Evolutionary conservation across 1,140 invertebrate species (phyloP).

Genomic region (Ceratoteleas bidentatus): DNA sequence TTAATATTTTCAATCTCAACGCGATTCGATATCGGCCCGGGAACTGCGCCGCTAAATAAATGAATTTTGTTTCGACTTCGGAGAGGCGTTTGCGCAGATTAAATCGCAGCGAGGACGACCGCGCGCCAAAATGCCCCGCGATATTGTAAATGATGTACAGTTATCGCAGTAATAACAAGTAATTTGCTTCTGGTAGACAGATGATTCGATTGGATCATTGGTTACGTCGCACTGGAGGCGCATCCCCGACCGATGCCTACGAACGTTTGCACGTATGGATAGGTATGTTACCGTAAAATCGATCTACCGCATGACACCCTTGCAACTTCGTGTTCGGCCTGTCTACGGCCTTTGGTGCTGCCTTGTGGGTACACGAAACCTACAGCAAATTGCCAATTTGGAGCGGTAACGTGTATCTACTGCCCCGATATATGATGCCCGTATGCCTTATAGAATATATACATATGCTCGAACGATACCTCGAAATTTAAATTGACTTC

Average conservation of each 20-base stretch:
- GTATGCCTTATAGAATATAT: constrained; percentile 48
- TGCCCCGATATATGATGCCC: constrained; percentile 44
- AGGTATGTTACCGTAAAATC: constrained; percentile 55
- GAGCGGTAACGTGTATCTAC: constrained; percentile 52
- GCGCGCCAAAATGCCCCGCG: background rate
- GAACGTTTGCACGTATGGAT: constrained; percentile 41
- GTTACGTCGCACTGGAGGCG: constrained; percentile 30
- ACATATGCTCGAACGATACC: constrained; percentile 9
- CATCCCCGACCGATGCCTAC: constrained; percentile 29
- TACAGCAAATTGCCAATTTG: constrained; percentile 62
- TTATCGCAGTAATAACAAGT: constrained; percentile 49
- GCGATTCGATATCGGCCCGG: background rate
- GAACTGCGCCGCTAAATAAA: background rate
- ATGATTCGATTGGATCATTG: constrained; percentile 55
- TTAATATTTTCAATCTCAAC: constrained; percentile 3
- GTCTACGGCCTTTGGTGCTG: constrained; percentile 53
- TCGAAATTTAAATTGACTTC: constrained; percentile 27
- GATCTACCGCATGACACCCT: constrained; percentile 58
- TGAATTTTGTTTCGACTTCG: too few species aligned
- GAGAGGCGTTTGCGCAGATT: too few species aligned
- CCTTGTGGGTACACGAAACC: constrained; percentile 59
- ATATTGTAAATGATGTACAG: constrained; percentile 22
- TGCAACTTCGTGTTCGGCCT: constrained; percentile 52
- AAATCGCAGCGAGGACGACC: too few species aligned
- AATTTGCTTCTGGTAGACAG: constrained; percentile 36